Evolutionary conservation across 2,797 vertebrate species (phyloP), one percentile per base, ranked within the genome.

Genomic region (Manis crassicaudata): DNA sequence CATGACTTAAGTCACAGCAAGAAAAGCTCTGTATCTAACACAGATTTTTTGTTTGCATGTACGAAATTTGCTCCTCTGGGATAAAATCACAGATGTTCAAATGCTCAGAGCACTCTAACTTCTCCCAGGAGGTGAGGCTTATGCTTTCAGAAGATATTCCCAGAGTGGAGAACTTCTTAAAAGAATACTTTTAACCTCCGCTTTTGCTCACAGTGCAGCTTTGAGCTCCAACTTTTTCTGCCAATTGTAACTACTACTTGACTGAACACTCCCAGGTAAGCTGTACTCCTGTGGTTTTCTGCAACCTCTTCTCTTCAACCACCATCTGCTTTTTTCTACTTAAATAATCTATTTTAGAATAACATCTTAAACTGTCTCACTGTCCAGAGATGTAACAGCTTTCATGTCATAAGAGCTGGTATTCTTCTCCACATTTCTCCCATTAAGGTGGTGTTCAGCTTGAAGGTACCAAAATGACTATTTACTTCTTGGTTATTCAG

Each of bases 241-340:
- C 16, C 52, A 63, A 8, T 13, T 58, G 35, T 75, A 92, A 85
- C 68, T 60, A 10, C 20, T 50, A 37, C 46, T 70, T 80, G 27
- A 3, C 40, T 91, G 43, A 83, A 63, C 46, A 65, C 6, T 21
- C 18, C 27, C 16, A 72, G 18, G 18, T 20, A 87, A 89, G 25
- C 4, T 80, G 29, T 50, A 21, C 2, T 77, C 6, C 20, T 92
- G 32, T 40, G 60, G 32, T 23, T 95, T 75, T 81, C 68, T 50
- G 81, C 67, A 73, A 40, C 58, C 32, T 81, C 65, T 37, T 80
- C n/a, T 63, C 27, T 81, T 67, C 50, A 87, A 58, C 50, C 16
- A 60, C 60, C 12, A 40, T 87, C 67, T 92, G 40, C 40, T 95
- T 60, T 87, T 91, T 95, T 87, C 76, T 86, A 73, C 50, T 67